Evolutionary conservation across 2,888 invertebrate species (phyloP).

Genomic region (Chloromyia formosa): DNA sequence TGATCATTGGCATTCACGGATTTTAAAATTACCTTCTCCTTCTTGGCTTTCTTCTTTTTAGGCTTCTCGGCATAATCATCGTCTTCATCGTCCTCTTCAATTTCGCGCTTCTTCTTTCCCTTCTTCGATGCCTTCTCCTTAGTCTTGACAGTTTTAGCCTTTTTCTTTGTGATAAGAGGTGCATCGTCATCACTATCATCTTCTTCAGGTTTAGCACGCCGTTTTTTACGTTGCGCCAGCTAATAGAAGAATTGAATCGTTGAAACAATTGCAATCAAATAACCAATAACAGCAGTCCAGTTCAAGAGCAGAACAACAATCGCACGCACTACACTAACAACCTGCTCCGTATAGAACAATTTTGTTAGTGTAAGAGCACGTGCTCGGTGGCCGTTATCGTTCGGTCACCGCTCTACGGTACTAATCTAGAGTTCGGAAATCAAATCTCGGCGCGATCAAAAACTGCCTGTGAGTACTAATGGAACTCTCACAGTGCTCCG

Average conservation of each 20-base stretch:
- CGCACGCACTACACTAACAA: too few relatives aligned
- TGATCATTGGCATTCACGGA: not conserved
- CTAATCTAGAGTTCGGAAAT: too few relatives aligned
- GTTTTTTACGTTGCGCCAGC: conserved; percentile 64
- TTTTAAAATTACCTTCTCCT: conserved; percentile 55
- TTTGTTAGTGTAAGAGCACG: too few relatives aligned
- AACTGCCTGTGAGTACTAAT: too few relatives aligned
- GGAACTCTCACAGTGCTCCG: too few relatives aligned
- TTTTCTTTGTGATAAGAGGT: conserved; percentile 74
- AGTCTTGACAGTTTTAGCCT: conserved; percentile 69
- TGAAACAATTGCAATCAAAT: not conserved
- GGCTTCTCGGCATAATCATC: conserved; percentile 69
- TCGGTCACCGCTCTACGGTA: too few relatives aligned
- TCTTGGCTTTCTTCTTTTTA: conserved; percentile 67
- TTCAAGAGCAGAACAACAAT: too few relatives aligned
- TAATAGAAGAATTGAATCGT: conserved; percentile 16
- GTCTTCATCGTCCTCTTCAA: conserved; percentile 65
- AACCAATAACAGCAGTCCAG: not conserved
- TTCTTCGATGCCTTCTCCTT: conserved; percentile 57
- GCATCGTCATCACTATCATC: conserved; percentile 72
- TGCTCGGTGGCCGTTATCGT: too few relatives aligned
- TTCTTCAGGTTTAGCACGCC: conserved; percentile 54
- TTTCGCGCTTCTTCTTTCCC: conserved; percentile 67
- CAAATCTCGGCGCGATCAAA: too few relatives aligned
- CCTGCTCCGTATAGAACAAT: too few relatives aligned